Percentiles rank a stretch among this genome's conserved stretches.
These are phyloP conservation scores for Hozukius guyotensis DNA, from an alignment of 2,797 vertebrate genomes.

Conservation along the genomic window DNA sequence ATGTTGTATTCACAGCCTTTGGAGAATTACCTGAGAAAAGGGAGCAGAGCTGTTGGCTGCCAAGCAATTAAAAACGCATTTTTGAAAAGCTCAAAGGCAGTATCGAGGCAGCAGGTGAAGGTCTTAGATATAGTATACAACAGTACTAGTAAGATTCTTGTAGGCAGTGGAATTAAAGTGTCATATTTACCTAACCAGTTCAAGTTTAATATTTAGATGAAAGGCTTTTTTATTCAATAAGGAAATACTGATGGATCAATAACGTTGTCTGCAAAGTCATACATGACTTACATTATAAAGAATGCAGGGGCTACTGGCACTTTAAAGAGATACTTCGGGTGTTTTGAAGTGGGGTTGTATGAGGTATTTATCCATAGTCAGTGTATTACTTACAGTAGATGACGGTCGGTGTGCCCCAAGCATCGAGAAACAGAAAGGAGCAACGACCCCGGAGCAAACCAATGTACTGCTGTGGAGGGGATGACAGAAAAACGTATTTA, in stretches of 20 bases:
- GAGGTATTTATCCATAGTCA: too few species aligned
- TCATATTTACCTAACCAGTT: not conserved
- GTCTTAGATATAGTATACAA: not conserved
- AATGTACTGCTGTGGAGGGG: too few species aligned
- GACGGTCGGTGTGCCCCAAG: too few species aligned
- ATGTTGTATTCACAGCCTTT: constrained; percentile 8
- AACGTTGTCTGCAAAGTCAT: not conserved
- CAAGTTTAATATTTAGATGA: not conserved
- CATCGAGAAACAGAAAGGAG: too few species aligned
- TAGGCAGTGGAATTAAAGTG: not conserved
- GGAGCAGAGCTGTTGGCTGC: not conserved
- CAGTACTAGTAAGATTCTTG: not conserved
- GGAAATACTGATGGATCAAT: not conserved
- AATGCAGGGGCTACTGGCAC: not conserved
- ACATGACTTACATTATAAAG: not conserved
- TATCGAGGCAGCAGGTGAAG: not conserved
- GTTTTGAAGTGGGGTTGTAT: too few species aligned
- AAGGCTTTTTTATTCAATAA: not conserved
- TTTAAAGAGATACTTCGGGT: too few species aligned
- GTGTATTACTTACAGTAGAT: too few species aligned
- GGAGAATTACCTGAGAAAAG: constrained; percentile 9
- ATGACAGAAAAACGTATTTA: too few species aligned
- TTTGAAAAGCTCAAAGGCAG: not conserved
- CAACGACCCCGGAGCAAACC: too few species aligned
- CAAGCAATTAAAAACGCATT: constrained; percentile 14